Base-by-base conservation (phyloP, 1,140 invertebrate species). In the Maconellicoccus hirsutus region DNA sequence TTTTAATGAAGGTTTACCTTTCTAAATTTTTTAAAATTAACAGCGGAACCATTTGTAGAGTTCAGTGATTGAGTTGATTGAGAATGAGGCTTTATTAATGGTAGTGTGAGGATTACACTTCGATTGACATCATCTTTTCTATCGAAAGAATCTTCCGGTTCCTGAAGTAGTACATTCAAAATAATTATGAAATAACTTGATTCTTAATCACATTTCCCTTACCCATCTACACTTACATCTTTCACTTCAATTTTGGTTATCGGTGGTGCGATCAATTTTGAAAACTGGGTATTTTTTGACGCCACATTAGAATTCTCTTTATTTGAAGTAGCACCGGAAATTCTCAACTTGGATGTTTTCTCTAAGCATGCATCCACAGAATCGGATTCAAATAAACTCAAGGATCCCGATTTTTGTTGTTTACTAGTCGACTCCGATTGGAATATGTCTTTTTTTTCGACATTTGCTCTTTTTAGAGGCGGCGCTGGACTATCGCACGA, bases 11-110 rank as follows among this genome's bases (percentile, higher is more conserved):
- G 19, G n/a, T 16, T 22, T 61, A 72, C 71, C 22, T 59, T 72
- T 25, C 70, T 72, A 4, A 72, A 72, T 69, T 72, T 72, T 19
- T 72, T 72, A 21, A 72, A 72, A 21, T 72, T 72, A 39, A n/a
- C 10, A 29, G 52, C 1, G 14, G n/a, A 39, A 33, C 22, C 21
- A 70, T 70, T 72, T 21, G 14, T 25, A 23, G 26, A n/a, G 70
- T n/a, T 7, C 16, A 4, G 12, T 7, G 16, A 33, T 27, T 38
- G n/a, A 10, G 4, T 21, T 70, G 6, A 1, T 38, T 70, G 10
- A 2, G 69, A 33, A 0, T 70, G 16, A 8, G 59, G 42, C 23
- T 70, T 26, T 0, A 10, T 70, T 3, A 33, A 10, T 38, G 69
- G 70, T 38, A 70, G 33, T n/a, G 61, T 39, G 25, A 70, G 59